Evolutionary conservation across 2,113 vertebrate genomes (phyloP).

Genomic region (Recurvirostra avosetta): DNA sequence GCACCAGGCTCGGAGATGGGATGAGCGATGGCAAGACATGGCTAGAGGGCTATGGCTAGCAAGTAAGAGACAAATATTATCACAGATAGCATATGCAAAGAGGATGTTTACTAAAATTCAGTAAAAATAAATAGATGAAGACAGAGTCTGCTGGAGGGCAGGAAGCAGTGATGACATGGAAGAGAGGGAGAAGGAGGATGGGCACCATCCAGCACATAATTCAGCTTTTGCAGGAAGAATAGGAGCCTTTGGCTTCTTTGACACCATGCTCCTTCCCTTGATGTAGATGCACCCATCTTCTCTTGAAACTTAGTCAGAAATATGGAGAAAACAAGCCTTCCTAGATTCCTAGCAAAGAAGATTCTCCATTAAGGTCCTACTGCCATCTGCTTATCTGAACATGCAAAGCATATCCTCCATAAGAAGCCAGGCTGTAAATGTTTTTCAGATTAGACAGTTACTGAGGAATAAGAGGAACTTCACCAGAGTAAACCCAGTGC

Average conservation of each 20-base stretch:
- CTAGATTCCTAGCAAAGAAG: not conserved
- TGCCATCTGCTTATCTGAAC: conserved; percentile 5
- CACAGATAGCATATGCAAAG: not conserved
- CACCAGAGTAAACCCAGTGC: not conserved
- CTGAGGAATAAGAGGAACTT: not conserved
- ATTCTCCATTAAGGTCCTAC: not conserved
- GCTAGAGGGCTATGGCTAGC: not conserved
- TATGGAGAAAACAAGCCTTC: not conserved
- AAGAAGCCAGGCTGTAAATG: not conserved
- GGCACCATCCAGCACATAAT: not conserved
- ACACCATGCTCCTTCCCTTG: not conserved
- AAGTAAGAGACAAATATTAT: not conserved
- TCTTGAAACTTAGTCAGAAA: not conserved
- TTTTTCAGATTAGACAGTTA: not conserved
- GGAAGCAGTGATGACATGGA: not conserved
- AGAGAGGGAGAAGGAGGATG: not conserved
- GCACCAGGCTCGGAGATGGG: not conserved
- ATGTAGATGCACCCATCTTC: not conserved
- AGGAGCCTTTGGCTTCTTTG: not conserved
- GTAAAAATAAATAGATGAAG: not conserved
- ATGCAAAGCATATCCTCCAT: not conserved
- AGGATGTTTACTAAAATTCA: not conserved
- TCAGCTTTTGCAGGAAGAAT: not conserved
- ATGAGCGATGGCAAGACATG: not conserved
- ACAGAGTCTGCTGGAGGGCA: not conserved